These are phyloP conservation scores for Channa maculata DNA, from an alignment of 2,113 vertebrate species.

Conservation along the genomic window DNA sequence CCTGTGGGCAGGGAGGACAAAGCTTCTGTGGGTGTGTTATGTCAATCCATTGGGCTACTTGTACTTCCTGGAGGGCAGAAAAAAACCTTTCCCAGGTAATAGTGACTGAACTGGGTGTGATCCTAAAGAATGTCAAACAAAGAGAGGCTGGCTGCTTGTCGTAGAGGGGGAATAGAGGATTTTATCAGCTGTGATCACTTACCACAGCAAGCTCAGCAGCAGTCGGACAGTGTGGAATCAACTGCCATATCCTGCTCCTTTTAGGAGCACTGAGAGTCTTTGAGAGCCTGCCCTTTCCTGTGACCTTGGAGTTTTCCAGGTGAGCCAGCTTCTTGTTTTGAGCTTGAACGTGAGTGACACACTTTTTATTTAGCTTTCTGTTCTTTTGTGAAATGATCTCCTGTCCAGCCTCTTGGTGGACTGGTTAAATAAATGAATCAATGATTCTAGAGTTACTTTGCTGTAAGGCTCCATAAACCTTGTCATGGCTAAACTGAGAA, in stretches of 20 bases:
- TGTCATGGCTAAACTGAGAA: conserved; percentile 4
- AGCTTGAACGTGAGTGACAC: not conserved
- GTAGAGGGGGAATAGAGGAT: conserved; percentile 33
- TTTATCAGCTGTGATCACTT: conserved; percentile 41
- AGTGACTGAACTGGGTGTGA: conserved; percentile 86
- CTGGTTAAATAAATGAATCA: too few relatives aligned
- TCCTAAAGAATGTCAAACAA: conserved; percentile 83
- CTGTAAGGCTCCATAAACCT: not conserved
- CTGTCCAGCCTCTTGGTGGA: not conserved
- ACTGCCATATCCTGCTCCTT: conserved; percentile 17
- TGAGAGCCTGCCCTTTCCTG: conserved; percentile 42
- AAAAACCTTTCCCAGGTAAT: conserved; percentile 50
- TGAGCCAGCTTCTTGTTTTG: not conserved
- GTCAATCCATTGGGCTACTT: conserved; percentile 16
- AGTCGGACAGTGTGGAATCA: conserved; percentile 23
- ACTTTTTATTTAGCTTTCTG: not conserved
- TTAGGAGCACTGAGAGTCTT: conserved; percentile 10
- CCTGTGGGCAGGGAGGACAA: conserved; percentile 29
- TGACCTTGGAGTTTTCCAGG: conserved; percentile 50
- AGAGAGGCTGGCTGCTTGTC: conserved; percentile 47
- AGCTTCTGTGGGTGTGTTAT: conserved; percentile 4
- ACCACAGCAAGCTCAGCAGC: conserved; percentile 44
- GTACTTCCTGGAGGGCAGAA: conserved; percentile 53
- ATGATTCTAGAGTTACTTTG: conserved; percentile 1
- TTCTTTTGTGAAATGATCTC: not conserved